A percentile compares a stretch with the other conserved stretches of the same genome.
Conservation (phyloP, 2,113 vertebrate genomes). For the Dromaius novaehollandiae region DNA sequence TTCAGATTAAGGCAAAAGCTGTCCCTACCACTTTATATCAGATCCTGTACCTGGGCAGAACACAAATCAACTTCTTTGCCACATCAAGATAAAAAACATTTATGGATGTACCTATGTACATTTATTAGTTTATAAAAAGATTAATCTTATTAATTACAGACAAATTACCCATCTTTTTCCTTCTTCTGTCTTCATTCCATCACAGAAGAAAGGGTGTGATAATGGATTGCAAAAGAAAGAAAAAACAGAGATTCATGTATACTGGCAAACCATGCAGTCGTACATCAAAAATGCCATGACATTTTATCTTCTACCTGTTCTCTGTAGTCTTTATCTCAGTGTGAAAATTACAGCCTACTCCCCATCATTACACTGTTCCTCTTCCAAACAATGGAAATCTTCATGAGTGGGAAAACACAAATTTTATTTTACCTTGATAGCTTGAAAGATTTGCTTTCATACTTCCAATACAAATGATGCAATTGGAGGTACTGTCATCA, state of each 20-base stretch:
- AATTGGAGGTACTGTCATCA: not conserved
- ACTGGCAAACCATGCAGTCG: not conserved
- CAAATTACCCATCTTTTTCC: slow-evolving; percentile 86
- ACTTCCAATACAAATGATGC: not conserved
- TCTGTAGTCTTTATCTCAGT: not conserved
- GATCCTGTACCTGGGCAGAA: not conserved
- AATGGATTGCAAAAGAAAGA: slow-evolving; percentile 39
- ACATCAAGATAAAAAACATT: not conserved
- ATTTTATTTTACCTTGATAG: not conserved
- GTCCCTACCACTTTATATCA: not conserved
- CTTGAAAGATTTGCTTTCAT: not conserved
- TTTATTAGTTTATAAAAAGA: not conserved
- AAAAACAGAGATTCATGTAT: slow-evolving; percentile 5
- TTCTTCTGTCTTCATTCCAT: slow-evolving; percentile 83
- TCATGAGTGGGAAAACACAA: not conserved
- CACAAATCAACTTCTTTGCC: not conserved
- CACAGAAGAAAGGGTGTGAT: slow-evolving; percentile 17
- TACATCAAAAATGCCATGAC: not conserved
- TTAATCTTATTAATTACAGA: not conserved
- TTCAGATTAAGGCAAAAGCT: not conserved
- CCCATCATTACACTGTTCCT: not conserved
- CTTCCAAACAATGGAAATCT: not conserved
- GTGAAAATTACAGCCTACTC: not conserved
- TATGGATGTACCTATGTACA: not conserved
- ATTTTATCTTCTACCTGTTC: not conserved